Evolutionary conservation across 2,888 invertebrate species (phyloP).

Genomic region (Elegia similella): DNA sequence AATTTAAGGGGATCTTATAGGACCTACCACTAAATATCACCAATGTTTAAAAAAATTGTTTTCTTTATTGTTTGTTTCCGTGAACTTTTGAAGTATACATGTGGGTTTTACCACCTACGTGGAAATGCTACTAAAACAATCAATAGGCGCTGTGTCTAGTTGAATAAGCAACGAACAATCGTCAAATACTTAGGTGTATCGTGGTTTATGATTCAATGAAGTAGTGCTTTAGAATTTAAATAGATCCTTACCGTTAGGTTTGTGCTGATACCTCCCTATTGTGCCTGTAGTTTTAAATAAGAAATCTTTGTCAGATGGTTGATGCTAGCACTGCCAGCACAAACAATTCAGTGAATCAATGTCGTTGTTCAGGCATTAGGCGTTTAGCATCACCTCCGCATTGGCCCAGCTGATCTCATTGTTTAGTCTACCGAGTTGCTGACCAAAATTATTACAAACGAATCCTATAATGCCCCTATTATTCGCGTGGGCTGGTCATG

Average conservation of each 20-base stretch:
- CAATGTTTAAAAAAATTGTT: too few species aligned
- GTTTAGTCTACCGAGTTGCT: constrained; percentile 71
- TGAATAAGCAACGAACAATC: not conserved
- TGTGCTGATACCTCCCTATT: too few species aligned
- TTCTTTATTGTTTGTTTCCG: too few species aligned
- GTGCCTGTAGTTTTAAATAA: too few species aligned
- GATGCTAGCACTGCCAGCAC: not conserved
- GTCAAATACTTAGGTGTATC: not conserved
- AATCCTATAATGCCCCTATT: constrained; percentile 43
- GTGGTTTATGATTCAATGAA: not conserved
- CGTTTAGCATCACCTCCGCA: constrained; percentile 42
- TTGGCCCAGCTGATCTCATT: constrained; percentile 71
- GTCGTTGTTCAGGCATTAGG: constrained; percentile 53
- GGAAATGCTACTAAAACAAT: not conserved
- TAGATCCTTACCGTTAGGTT: not conserved
- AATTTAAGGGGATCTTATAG: too few species aligned
- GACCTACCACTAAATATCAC: too few species aligned
- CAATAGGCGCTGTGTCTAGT: not conserved
- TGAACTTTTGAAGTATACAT: too few species aligned
- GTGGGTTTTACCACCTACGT: not conserved
- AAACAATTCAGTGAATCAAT: constrained; percentile 38
- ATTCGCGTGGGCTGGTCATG: constrained; percentile 26
- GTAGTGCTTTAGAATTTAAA: not conserved
- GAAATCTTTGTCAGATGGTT: not conserved
- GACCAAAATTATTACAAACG: constrained; percentile 56